A percentile compares a stretch with the other conserved stretches of the same genome.
These are phyloP conservation scores for Drosophila setosimentum DNA, from an alignment of 2,888 invertebrate species.

Conservation along the genomic window DNA sequence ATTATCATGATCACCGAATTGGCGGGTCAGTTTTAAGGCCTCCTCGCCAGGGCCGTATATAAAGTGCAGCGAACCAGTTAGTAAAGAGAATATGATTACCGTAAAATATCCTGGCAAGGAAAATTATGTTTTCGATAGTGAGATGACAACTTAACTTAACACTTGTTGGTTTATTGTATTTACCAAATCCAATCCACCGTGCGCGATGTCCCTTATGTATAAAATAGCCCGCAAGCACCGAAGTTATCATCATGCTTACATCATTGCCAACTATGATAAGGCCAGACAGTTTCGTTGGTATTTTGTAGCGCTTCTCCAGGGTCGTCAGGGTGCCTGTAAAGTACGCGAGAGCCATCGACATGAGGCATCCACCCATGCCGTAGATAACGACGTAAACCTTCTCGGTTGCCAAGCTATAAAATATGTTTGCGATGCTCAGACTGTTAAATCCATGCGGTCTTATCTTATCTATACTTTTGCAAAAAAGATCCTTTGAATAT, in stretches of 20 bases:
- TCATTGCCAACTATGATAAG: slow-evolving; percentile 90
- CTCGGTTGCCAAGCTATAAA: slow-evolving; percentile 83
- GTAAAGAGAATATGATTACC: slow-evolving; percentile 88
- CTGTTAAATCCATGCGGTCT: neutral
- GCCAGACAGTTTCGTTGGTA: slow-evolving; percentile 89
- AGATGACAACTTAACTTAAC: too few species aligned
- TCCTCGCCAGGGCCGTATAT: slow-evolving; percentile 89
- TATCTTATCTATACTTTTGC: slow-evolving; percentile 86
- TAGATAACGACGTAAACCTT: slow-evolving; percentile 86
- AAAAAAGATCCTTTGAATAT: slow-evolving; percentile 86
- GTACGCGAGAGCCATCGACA: slow-evolving; percentile 89
- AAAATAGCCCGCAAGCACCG: slow-evolving; percentile 89
- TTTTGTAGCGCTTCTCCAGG: slow-evolving; percentile 90
- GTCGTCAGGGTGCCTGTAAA: slow-evolving; percentile 90
- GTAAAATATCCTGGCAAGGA: slow-evolving; percentile 85
- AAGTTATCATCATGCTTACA: slow-evolving; percentile 89
- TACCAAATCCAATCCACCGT: slow-evolving; percentile 88
- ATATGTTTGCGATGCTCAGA: neutral
- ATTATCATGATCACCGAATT: slow-evolving; percentile 85
- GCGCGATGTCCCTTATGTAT: slow-evolving; percentile 90
- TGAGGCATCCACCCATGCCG: slow-evolving; percentile 88
- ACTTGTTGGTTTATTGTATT: neutral
- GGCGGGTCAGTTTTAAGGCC: slow-evolving; percentile 87
- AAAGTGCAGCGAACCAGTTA: slow-evolving; percentile 89
- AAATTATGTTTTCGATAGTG: neutral